Base-by-base conservation (phyloP, 1,140 invertebrate species). In the Scaptodrosophila lebanonensis region DNA sequence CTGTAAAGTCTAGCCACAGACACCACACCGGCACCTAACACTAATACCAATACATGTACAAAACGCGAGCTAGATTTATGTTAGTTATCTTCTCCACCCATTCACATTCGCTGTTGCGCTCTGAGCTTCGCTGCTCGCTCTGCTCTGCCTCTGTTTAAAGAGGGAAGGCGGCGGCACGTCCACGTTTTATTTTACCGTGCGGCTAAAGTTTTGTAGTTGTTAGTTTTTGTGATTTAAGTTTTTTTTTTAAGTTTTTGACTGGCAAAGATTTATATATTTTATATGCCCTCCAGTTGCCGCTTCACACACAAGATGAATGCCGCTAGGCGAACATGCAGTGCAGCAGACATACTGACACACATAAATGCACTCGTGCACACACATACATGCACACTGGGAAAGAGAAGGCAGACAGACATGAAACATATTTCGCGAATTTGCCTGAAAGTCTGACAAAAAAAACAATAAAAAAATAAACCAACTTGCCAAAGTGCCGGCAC, bases 311-410 rank as follows among this genome's bases (percentile, higher is more conserved):
- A 36, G n/a, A n/a, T n/a, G n/a, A n/a, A n/a, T n/a, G n/a, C n/a
- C n/a, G n/a, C n/a, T n/a, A 25, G 22, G 3, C 22, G 22, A 25
- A 25, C 22, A 25, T 4, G 8, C 22, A 25, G 22, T 44, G 8
- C 29, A 6, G 11, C 50, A 70, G 67, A 64, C 72, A 77, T 65
- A 76, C 72, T 77, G 73, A 77, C 72, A 79, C 66, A 76, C 58
- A 71, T 67, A 76, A 61, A 58, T n/a, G n/a, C n/a, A n/a, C n/a
- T n/a, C n/a, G n/a, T n/a, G n/a, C n/a, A 25, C 22, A 25, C 22
- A 25, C 22, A 25, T n/a, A n/a, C n/a, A n/a, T n/a, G n/a, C n/a
- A 25, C 22, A 25, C 22, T 4, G 22, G 8, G 22, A 25, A 25
- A 25, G 22, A 3, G 8, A 3, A 25, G 3, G 8, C 22, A 25